These are phyloP conservation scores for Agelastica alni DNA, from an alignment of 2,888 invertebrate species.

Conservation along the genomic window DNA sequence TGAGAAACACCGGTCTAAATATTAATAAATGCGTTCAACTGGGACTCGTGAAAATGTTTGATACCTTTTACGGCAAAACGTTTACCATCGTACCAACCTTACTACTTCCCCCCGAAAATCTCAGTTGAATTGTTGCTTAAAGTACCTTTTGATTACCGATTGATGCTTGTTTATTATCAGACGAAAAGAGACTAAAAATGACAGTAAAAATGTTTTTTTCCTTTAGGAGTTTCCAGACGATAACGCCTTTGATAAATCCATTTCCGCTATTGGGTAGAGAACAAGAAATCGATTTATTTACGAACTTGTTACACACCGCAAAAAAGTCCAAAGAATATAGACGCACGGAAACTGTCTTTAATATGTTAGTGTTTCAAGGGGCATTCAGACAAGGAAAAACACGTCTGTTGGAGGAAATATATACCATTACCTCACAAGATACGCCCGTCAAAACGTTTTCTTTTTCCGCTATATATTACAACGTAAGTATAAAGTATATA, in stretches of 20 bases:
- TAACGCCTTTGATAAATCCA: slow-evolving; percentile 14
- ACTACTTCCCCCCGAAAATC: no score
- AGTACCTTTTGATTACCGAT: no score
- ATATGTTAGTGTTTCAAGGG: slow-evolving; percentile 57
- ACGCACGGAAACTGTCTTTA: slow-evolving; percentile 20
- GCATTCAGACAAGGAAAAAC: slow-evolving; percentile 65
- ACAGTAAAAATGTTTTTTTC: not conserved
- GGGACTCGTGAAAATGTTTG: no score
- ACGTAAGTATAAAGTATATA: no score
- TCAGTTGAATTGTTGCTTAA: no score
- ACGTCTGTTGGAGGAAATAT: slow-evolving; percentile 63
- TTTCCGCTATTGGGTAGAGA: slow-evolving; percentile 60
- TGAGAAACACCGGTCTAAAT: no score
- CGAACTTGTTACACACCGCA: slow-evolving; percentile 37
- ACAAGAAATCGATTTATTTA: slow-evolving; percentile 46
- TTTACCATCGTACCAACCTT: no score
- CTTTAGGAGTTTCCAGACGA: not conserved
- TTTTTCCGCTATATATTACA: slow-evolving; percentile 48
- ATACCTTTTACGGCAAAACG: no score
- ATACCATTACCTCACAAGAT: slow-evolving; percentile 55
- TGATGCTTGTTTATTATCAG: no score
- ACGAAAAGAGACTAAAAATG: no score
- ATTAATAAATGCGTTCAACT: no score
- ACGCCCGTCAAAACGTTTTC: slow-evolving; percentile 52
- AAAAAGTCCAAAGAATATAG: slow-evolving; percentile 13